Evolutionary conservation across 2,797 vertebrate species (phyloP).

Genomic region (Smutsia gigantea): DNA sequence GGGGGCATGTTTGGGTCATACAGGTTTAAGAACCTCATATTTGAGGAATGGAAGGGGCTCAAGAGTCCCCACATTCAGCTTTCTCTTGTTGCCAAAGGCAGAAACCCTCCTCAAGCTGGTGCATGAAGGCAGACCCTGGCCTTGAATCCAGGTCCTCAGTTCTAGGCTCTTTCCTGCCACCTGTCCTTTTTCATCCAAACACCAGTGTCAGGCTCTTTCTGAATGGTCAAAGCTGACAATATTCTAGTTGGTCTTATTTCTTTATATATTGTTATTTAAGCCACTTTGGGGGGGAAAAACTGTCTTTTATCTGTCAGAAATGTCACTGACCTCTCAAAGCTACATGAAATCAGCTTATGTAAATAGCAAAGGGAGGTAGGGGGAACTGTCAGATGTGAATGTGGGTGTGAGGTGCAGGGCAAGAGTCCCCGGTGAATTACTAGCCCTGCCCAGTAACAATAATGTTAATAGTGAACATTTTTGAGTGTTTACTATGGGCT

Average conservation of each 20-base stretch:
- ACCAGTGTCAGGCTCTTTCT: not conserved
- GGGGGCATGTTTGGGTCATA: not conserved
- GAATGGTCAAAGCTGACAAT: not conserved
- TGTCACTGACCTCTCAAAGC: conserved; percentile 24
- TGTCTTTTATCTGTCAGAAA: conserved; percentile 22
- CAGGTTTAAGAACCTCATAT: not conserved
- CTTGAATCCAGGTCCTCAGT: not conserved
- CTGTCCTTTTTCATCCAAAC: not conserved
- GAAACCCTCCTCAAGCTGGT: not conserved
- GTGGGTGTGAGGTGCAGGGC: not conserved
- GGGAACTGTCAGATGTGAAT: not conserved
- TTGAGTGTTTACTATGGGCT: not conserved
- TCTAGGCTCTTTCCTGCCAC: not conserved
- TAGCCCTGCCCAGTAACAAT: not conserved
- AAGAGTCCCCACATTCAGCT: not conserved
- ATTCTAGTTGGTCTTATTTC: conserved; percentile 9
- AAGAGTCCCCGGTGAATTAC: not conserved
- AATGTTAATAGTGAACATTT: not conserved
- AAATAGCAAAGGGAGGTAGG: not conserved
- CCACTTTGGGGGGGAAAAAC: not conserved
- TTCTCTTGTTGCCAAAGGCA: not conserved
- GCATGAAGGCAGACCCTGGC: not conserved
- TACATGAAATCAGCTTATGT: not conserved
- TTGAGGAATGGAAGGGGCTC: not conserved
- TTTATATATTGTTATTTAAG: not conserved